Evolutionary conservation across 2,888 invertebrate genomes (phyloP).

Genomic region (Synergus umbraculus): DNA sequence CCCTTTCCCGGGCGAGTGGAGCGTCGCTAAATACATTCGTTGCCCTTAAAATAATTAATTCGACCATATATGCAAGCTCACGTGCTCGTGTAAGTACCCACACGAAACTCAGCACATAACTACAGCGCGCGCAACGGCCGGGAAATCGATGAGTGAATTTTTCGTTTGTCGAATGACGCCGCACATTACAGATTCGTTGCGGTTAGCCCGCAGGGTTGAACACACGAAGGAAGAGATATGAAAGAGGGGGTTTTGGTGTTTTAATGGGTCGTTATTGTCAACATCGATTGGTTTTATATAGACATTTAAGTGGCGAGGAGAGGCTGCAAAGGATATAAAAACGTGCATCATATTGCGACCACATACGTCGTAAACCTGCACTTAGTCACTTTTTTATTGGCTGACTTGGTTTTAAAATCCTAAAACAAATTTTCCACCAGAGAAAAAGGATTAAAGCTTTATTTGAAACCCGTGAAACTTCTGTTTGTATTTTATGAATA

Average conservation of each 20-base stretch:
- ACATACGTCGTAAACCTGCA: constrained; percentile 18
- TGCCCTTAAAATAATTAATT: constrained; percentile 19
- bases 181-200: constrained; percentile 45
- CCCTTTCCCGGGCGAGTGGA: neutral
- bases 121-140: constrained; percentile 25
- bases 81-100: neutral
- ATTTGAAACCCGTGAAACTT: neutral
- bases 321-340: constrained; percentile 34
- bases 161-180: constrained; percentile 39
- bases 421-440: neutral
- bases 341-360: constrained; percentile 24
- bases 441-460: neutral
- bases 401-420: neutral
- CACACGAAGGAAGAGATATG: constrained; percentile 47
- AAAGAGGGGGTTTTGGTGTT: constrained; percentile 16
- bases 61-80: neutral
- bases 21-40: constrained; percentile 16
- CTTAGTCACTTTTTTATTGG: constrained; percentile 8
- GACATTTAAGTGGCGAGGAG: constrained; percentile 35
- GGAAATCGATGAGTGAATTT: constrained; percentile 41
- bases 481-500: neutral
- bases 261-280: constrained; percentile 40
- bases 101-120: neutral
- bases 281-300: constrained; percentile 32
- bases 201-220: constrained; percentile 43